Evolutionary conservation across 2,888 invertebrate genomes (phyloP), one percentile per base, ranked within the genome.

Genomic region (Gastracanthus pulcherrimus): DNA sequence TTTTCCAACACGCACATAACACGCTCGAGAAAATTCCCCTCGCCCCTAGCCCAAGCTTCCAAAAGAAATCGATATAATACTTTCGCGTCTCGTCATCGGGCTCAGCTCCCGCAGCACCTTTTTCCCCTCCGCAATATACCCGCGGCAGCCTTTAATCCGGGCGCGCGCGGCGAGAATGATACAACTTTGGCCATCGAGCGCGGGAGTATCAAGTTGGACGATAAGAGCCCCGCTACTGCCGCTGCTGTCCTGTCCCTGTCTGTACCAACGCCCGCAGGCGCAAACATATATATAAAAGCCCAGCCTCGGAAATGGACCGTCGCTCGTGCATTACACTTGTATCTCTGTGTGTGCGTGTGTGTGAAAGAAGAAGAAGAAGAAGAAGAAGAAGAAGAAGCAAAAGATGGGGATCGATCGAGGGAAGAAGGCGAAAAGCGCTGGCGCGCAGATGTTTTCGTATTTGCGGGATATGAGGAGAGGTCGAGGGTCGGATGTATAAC

Each of bases 371-470:
- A 31, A 48, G 26, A 23, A 51, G 19, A 55, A 19, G 13, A 70
- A 11, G 19, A 19, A 48, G 0, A 29, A 31, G 13, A 31, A 48
- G 26, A 23, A 51, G 19, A 55, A 19, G 13, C 51, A 11, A 64
- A 19, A 64, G 1, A 13, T 9, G 13, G 19, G 48, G 11, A 34
- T 51, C 36, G 48, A 77, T 77, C 51, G 36, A n/a, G n/a, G n/a
- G n/a, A n/a, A n/a, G n/a, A 5, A 67, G 23, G 31, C 1, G 34
- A 75, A 66, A 76, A 55, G 55, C 36, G 26, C 60, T 69, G 7
- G 4, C 72, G 26, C n/a, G 26, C 23, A 45, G 69, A 70, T 77
- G 38, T 77, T 70, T 77, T 70, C 70, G 23, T 23, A 36, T 48
- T 31, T 60, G 23, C 7, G 23, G n/a, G 45, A 31, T 1, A 45